Evolutionary conservation across 2,113 vertebrate species (phyloP), one percentile per base, ranked within the genome.

Genomic region (Martes martes): DNA sequence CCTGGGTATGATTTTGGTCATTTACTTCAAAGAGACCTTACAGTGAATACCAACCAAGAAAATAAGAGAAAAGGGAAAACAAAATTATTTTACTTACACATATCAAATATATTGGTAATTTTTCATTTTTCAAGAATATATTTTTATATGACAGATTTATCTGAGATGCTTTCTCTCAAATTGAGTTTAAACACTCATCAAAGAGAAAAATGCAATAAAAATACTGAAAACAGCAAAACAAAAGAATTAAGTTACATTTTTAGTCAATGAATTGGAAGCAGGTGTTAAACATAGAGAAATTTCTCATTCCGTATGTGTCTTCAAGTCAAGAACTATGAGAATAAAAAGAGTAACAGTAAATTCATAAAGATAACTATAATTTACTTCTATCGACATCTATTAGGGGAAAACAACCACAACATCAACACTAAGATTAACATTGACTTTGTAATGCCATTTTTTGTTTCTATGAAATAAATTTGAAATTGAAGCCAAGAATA

Each of bases 351-450:
- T 80, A 97, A 94, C 57, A 89, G 85, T 95, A 97, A 96, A 97
- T 98, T 98, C 86, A 95, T 89, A 98, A 98, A 96, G 97, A 99
- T 98, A 97, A 98, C 98, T 98, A 96, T 98, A 98, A 98, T 99
- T 97, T 98, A 98, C 86, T 88, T 90, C 89, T 97, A 97, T 98
- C 95, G 73, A 95, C 98, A 93, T 97, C 96, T 97, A 95, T 98
- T 99, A 98, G 94, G 81, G 84, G 47, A 97, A 97, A 98, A 97
- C 97, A 98, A 97, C 97, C 97, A 97, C 89, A 98, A 98, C 95
- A 98, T 98, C 98, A 98, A 98, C 65, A 97, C 96, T 96, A 97
- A 97, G 94, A 98, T 98, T 98, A 98, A 98, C 98, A 98, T 45
- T 99, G 97, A 98, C 98, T 98, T 98, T 98, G 47, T 98, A 98